Conservation (phyloP, 2,113 vertebrate genomes). For the Stomatorhinus ivindoensis region DNA sequence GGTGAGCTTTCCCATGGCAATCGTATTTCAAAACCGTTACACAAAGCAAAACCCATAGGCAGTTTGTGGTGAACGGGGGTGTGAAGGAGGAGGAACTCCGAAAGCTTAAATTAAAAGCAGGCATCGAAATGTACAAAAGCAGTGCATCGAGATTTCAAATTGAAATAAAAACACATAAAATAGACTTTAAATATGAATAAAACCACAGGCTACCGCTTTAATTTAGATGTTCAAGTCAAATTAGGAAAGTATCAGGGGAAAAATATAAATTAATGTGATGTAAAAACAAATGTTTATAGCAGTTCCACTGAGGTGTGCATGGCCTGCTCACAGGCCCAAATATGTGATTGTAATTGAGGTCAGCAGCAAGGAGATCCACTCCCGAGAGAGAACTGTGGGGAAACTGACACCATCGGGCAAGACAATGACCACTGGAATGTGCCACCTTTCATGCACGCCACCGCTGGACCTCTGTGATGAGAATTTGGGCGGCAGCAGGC, state of each 20-base stretch:
- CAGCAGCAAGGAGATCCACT: neutral
- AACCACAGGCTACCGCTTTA: neutral
- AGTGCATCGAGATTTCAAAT: too few species aligned
- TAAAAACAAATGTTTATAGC: neutral
- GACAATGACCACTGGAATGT: neutral
- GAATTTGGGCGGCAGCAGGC: neutral
- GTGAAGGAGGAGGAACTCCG: neutral
- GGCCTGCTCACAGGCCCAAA: neutral
- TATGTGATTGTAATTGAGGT: neutral
- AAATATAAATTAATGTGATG: neutral
- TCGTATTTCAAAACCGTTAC: constrained; percentile 9
- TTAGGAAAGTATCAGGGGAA: neutral
- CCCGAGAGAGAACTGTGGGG: neutral
- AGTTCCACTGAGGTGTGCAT: neutral
- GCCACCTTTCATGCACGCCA: neutral
- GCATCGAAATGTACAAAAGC: too few species aligned
- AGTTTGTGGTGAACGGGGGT: neutral
- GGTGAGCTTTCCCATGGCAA: constrained; percentile 19
- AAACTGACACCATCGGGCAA: neutral
- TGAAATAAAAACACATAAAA: neutral
- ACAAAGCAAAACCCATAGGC: constrained; percentile 7
- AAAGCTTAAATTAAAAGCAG: neutral
- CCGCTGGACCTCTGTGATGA: neutral
- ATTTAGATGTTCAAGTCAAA: neutral
- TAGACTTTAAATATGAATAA: neutral